phyloP scores from a whole-genome alignment of 1,140 invertebrate species.

The Nautilus pompilius region DNA sequence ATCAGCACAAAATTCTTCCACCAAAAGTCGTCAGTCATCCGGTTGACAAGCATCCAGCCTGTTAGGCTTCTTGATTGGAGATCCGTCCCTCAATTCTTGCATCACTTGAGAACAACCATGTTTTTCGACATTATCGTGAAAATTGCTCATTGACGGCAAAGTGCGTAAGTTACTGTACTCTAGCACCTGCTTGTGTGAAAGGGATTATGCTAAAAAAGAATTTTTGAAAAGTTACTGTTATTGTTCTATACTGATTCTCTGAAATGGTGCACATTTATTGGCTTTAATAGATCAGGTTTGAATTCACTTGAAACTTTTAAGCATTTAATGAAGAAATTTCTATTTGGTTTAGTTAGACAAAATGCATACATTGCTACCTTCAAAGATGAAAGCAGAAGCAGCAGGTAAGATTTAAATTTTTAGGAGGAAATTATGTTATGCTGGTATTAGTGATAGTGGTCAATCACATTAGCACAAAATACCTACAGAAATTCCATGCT shows the following conservation, averaged over 20 bases:
- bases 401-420: not conserved
- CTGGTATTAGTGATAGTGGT: conserved; percentile 3
- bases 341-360: too few species aligned
- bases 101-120: not conserved
- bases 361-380: too few species aligned
- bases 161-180: not conserved
- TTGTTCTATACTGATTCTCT: not conserved
- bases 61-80: not conserved
- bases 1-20: not conserved
- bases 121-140: not conserved
- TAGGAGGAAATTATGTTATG: conserved; percentile 5
- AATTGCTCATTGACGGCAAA: not conserved
- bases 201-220: not conserved
- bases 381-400: too few species aligned
- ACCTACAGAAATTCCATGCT: too few species aligned
- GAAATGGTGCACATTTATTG: not conserved
- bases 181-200: not conserved
- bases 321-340: too few species aligned
- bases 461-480: not conserved
- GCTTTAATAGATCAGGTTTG: not conserved
- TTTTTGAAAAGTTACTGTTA: not conserved
- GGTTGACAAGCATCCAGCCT: not conserved
- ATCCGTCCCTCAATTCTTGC: not conserved
- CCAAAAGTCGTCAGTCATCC: not conserved
- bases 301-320: not conserved